Evolutionary conservation across 2,113 vertebrate genomes (phyloP).

Genomic region (Leucosticte australis): DNA sequence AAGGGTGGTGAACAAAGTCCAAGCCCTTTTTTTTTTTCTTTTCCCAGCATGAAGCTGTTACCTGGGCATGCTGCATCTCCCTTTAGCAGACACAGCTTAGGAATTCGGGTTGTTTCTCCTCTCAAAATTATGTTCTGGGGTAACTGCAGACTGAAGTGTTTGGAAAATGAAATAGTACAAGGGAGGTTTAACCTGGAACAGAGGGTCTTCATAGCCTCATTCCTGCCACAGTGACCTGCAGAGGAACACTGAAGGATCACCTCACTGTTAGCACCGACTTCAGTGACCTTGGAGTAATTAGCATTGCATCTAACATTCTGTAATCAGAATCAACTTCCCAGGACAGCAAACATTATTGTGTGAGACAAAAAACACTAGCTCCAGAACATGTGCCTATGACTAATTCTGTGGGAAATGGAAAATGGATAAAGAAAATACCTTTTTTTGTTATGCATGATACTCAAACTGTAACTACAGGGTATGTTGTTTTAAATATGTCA

Average conservation of each 20-base stretch:
- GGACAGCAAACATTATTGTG: neutral
- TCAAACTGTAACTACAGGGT: neutral
- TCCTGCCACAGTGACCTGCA: neutral
- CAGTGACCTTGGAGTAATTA: neutral
- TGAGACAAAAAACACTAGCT: neutral
- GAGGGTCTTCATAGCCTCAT: neutral
- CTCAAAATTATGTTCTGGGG: neutral
- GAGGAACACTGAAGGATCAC: neutral
- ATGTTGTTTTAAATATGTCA: neutral
- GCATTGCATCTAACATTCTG: neutral
- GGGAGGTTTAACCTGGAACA: neutral
- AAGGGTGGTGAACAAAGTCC: neutral
- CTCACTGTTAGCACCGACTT: neutral
- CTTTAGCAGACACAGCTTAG: neutral
- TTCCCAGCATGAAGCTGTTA: neutral
- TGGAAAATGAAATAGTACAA: neutral
- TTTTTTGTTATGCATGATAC: neutral
- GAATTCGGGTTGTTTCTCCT: neutral
- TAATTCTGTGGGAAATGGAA: neutral
- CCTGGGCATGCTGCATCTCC: neutral
- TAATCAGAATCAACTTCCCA: neutral
- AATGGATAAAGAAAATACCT: neutral
- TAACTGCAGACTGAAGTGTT: neutral
- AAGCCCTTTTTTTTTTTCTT: neutral
- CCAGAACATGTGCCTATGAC: neutral